A percentile compares a stretch with the other conserved stretches of the same genome.
Conservation (phyloP, 1,140 invertebrate species). For the Phymastichus coffea region DNA sequence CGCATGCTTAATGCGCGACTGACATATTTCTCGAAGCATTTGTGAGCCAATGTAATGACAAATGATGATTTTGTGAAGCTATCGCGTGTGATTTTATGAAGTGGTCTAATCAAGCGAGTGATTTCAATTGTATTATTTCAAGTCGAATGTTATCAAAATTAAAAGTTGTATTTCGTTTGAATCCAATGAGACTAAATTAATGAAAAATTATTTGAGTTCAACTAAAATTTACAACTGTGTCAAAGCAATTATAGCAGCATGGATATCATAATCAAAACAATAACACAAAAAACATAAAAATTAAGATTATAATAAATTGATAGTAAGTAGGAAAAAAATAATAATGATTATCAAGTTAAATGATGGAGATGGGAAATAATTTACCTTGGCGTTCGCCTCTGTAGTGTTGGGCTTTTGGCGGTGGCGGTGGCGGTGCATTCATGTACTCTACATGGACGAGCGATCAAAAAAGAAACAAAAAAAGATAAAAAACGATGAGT, state of each 20-base stretch:
- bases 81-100: background rate
- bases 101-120: background rate
- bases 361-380: conserved; percentile 34
- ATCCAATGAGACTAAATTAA: too few relatives aligned
- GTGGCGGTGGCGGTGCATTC: conserved; percentile 66
- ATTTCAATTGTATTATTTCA: too few relatives aligned
- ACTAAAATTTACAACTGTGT: too few relatives aligned
- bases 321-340: too few relatives aligned
- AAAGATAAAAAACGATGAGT: conserved; percentile 17
- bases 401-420: conserved; percentile 62
- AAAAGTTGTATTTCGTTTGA: too few relatives aligned
- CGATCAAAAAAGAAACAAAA: conserved; percentile 54
- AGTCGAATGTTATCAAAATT: too few relatives aligned
- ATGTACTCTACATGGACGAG: conserved; percentile 61
- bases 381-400: conserved; percentile 65
- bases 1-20: background rate
- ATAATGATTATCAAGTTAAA: conserved; percentile 29
- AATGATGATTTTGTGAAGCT: too few relatives aligned
- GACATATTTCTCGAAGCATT: background rate
- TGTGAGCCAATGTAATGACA: background rate
- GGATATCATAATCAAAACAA: too few relatives aligned
- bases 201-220: too few relatives aligned
- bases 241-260: too few relatives aligned
- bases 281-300: too few relatives aligned
- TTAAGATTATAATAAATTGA: too few relatives aligned